Conservation (phyloP, 2,113 vertebrate genomes). For the Entelurus aequoreus region DNA sequence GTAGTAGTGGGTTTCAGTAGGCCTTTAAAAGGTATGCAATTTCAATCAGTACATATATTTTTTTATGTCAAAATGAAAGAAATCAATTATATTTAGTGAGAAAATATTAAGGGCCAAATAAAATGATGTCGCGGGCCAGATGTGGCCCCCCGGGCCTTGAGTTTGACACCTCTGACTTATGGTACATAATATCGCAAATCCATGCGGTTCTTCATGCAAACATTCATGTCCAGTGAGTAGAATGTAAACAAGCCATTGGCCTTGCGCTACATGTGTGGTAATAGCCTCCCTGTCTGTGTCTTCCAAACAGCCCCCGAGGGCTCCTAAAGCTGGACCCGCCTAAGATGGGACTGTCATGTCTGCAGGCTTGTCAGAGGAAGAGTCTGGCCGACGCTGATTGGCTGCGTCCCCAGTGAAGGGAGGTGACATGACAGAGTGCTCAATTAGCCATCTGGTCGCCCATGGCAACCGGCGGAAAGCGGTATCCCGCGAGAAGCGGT, state of each 20-base stretch:
- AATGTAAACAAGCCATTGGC: slow-evolving; percentile 55
- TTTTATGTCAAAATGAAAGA: no score
- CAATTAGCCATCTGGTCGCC: slow-evolving; percentile 68
- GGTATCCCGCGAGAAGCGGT: slow-evolving; percentile 41
- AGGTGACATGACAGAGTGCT: slow-evolving; percentile 66
- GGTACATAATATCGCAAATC: slow-evolving; percentile 23
- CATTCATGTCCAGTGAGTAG: not conserved
- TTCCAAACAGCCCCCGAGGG: slow-evolving; percentile 43
- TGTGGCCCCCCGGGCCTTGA: no score
- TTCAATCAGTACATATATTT: no score
- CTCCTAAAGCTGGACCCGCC: slow-evolving; percentile 51
- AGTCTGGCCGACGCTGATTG: slow-evolving; percentile 56
- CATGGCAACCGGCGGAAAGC: slow-evolving; percentile 52
- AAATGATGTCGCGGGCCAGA: no score
- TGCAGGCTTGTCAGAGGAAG: slow-evolving; percentile 41
- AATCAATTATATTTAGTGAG: no score
- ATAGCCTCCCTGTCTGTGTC: slow-evolving; percentile 42
- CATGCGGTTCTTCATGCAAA: slow-evolving; percentile 8
- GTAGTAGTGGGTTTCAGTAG: no score
- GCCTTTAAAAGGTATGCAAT: no score
- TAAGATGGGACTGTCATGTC: slow-evolving; percentile 50
- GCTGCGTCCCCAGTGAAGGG: slow-evolving; percentile 54
- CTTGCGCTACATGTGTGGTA: slow-evolving; percentile 41
- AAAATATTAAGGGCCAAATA: no score
- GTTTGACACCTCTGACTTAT: not conserved